Evolutionary conservation across 2,113 vertebrate genomes (phyloP), one percentile per base, ranked within the genome.

Genomic region (Gulo gulo): DNA sequence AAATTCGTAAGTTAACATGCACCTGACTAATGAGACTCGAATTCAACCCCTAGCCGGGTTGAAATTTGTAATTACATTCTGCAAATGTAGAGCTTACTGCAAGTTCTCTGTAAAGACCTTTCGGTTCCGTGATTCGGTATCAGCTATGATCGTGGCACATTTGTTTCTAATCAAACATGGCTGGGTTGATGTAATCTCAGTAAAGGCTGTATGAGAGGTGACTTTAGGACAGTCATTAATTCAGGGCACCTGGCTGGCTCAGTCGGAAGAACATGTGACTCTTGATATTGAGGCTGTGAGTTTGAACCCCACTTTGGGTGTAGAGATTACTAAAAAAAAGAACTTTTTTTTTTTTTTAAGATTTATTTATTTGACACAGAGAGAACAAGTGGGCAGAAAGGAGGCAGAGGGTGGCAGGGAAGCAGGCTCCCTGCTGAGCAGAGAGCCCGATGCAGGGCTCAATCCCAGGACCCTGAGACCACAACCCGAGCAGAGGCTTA

Each of bases 11-110:
- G 69, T 96, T 88, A 97, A 82, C 69, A 59, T 86, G 50, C 16
- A 63, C 23, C 36, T 79, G 89, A 86, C 81, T 95, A 98, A 86
- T 83, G 57, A 92, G 89, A 85, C 15, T 95, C 79, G 57, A 69
- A 90, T 97, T 97, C 97, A 96, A 81, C 92, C 92, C 95, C 87
- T 69, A 87, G 59, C 63, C 95, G 89, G 57, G 83, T 2, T 92
- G 79, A 71, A 79, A 95, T 67, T 50, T 95, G 69, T 96, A 96
- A 97, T 97, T 98, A 97, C 94, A 87, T 11, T 93, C 82, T 74
- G 86, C 90, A 95, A 89, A 87, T 42, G 39, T 45, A 95, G 61
- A 88, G 24, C 79, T 95, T 80, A 63, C 29, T 31, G 36, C 52
- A 89, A 55, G 86, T 81, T 84, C 87, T 82, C 96, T 88, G 96